Evolutionary conservation across 2,888 invertebrate species (phyloP).

Genomic region (Metalampra italica): DNA sequence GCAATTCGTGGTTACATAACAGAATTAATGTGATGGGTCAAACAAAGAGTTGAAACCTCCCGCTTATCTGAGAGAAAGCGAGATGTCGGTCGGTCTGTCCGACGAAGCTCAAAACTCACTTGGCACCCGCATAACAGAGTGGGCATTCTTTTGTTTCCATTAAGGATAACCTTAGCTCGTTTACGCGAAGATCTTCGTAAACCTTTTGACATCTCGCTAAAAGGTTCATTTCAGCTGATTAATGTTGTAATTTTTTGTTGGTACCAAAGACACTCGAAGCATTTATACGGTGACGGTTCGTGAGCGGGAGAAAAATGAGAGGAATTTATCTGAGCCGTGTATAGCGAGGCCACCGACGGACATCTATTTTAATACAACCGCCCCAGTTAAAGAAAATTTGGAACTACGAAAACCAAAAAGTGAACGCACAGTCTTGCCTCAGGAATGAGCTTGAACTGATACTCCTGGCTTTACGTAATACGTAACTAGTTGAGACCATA

Average conservation of each 20-base stretch:
- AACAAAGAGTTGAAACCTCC: constrained; percentile 50
- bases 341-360: constrained; percentile 38
- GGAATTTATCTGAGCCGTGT: constrained; percentile 58
- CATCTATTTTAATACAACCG: constrained; percentile 48
- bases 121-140: constrained; percentile 27
- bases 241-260: constrained; percentile 66
- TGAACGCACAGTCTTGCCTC: constrained; percentile 26
- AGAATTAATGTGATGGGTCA: constrained; percentile 62
- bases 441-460: constrained; percentile 18
- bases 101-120: constrained; percentile 6
- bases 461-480: constrained; percentile 32
- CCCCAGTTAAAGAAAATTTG: constrained; percentile 25
- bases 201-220: constrained; percentile 73
- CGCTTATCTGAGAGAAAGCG: constrained; percentile 68
- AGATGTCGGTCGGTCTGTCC: constrained; percentile 24
- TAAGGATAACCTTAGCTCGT: constrained; percentile 53
- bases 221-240: constrained; percentile 71
- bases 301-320: constrained; percentile 60
- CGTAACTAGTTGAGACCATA: constrained; percentile 20
- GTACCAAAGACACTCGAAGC: constrained; percentile 57
- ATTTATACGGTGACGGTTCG: constrained; percentile 58
- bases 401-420: constrained; percentile 27
- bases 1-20: constrained; percentile 54
- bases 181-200: constrained; percentile 54
- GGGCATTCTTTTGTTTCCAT: constrained; percentile 65